A percentile compares a stretch with the other conserved stretches of the same genome.
phyloP scores from a whole-genome alignment of 2,888 invertebrate genomes.

The Calameuta filiformis region DNA sequence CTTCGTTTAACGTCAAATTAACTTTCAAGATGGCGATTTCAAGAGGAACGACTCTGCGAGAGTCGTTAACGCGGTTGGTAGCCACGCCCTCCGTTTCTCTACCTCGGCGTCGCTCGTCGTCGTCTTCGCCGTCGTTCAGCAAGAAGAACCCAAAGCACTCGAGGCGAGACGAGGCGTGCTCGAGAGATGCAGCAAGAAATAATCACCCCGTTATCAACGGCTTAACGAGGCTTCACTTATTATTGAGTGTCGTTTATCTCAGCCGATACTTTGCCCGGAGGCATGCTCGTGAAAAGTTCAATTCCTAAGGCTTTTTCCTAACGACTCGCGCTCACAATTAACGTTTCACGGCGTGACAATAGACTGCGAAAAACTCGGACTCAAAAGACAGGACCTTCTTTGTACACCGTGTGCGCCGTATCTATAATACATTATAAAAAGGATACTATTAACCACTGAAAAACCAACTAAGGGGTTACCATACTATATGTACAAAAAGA shows the following conservation, averaged over 20 bases:
- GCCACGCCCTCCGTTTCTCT: constrained; percentile 47
- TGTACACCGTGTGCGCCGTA: neutral
- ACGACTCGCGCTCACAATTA: constrained; percentile 32
- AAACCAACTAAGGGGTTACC: neutral
- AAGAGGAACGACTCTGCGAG: constrained; percentile 24
- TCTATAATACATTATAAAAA: no score
- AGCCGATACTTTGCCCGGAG: neutral
- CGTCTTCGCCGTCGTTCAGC: constrained; percentile 20
- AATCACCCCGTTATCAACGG: constrained; percentile 48
- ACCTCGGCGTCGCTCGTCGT: neutral
- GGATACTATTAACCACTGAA: neutral
- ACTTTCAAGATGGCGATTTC: constrained; percentile 41
- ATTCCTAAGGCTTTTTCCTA: constrained; percentile 24
- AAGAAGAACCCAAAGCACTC: constrained; percentile 40
- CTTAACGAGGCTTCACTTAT: constrained; percentile 50
- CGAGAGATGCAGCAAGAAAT: constrained; percentile 40
- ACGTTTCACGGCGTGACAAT: constrained; percentile 35
- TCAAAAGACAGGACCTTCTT: neutral
- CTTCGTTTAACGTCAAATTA: constrained; percentile 44
- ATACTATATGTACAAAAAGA: neutral
- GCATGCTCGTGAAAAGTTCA: neutral
- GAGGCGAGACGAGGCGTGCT: constrained; percentile 35
- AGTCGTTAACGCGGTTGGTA: constrained; percentile 53
- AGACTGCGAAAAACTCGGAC: neutral
- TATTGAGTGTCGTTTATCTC: constrained; percentile 44